Conservation (phyloP, 2,797 vertebrate genomes). For the Columba guinea region DNA sequence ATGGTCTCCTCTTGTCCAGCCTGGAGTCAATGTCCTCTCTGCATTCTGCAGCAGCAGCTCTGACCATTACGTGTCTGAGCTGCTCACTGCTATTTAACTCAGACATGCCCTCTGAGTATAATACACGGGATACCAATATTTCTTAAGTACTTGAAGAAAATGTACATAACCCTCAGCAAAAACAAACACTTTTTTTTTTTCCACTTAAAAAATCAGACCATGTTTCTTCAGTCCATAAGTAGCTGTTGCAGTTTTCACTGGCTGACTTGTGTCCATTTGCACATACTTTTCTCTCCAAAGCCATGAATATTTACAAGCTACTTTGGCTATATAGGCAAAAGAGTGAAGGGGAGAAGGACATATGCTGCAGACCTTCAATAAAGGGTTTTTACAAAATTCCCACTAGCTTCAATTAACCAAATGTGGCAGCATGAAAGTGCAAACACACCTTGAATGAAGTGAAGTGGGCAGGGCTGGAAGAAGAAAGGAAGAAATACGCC, state of each 20-base stretch:
- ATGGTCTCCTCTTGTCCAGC: neutral
- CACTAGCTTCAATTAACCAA: neutral
- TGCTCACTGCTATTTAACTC: neutral
- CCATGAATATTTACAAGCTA: neutral
- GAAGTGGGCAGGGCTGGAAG: neutral
- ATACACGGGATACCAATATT: neutral
- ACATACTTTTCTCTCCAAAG: neutral
- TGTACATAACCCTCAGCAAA: neutral
- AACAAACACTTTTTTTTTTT: neutral
- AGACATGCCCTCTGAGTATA: neutral
- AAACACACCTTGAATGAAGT: neutral
- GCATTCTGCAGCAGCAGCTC: neutral
- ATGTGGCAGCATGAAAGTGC: neutral
- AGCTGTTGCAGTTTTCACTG: neutral
- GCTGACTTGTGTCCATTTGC: neutral
- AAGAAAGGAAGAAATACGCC: neutral
- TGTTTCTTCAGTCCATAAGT: neutral
- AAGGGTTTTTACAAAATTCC: neutral
- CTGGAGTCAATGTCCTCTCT: neutral
- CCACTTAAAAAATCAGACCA: neutral
- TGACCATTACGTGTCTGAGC: neutral
- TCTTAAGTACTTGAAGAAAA: neutral
- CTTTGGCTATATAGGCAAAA: neutral
- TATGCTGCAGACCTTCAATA: neutral
- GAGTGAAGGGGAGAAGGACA: neutral